Evolutionary conservation across 2,113 vertebrate species (phyloP), one percentile per base, ranked within the genome.

Genomic region (Leucopsar rothschildi): DNA sequence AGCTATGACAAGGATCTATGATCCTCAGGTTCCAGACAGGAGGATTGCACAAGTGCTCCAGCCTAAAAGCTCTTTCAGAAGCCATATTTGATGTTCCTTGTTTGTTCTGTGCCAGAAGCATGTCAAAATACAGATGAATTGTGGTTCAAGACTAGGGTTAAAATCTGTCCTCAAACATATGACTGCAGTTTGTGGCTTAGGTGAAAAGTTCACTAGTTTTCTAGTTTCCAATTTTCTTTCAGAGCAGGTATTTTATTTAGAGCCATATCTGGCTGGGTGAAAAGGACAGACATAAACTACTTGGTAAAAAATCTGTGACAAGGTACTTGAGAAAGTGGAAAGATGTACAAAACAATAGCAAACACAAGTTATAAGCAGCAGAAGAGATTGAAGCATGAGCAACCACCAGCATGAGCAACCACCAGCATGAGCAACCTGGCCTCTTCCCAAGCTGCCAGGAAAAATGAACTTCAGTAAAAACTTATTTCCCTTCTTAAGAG

Each of bases 141-240:
- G 44, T 70, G 27, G 27, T 72, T 86, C 71, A 77, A 86, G 42
- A 73, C 16, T 28, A 52, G 27, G 55, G 68, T 81, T 78, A 92
- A 90, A 94, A 71, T 75, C 55, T 86, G 42, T 39, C 64, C 64
- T 75, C 69, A 73, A 83, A 55, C 27, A 55, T 57, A 56, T 8
- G 35, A 90, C 47, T 6, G 8, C 3, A 3, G 42, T 84, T 91
- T 81, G 64, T 55, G 66, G 33, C 57, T 92, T 49, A 68, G 35
- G n/a, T 86, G 68, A 93, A 95, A 86, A 24, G 78, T 50, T 59
- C 52, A 68, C 64, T 92, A 50, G 47, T 90, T 95, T 95, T 73
- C 71, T 50, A 39, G 42, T 40, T 93, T 22, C 11, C 47, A 73
- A 70, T 92, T 85, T 82, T 80, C 35, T 85, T 93, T 86, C 68